phyloP scores from a whole-genome alignment of 1,140 invertebrate genomes.

The Zaprionus inermis region DNA sequence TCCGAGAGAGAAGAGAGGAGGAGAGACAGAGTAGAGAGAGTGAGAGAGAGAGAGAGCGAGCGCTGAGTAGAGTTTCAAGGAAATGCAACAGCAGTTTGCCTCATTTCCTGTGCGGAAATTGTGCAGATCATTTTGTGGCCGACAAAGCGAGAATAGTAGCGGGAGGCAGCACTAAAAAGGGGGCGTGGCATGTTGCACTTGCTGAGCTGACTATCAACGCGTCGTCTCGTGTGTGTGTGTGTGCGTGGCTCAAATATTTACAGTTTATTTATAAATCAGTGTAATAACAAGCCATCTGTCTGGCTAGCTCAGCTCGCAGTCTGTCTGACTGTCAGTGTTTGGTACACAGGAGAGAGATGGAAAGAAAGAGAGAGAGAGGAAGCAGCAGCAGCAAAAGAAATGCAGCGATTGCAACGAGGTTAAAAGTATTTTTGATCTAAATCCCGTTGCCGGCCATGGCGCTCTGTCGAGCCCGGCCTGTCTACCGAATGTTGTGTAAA shows the following conservation, averaged over 20 bases:
- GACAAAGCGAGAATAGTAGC: not conserved
- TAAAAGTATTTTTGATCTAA: conserved; percentile 34
- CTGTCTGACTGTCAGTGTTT: conserved; percentile 51
- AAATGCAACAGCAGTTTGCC: conserved; percentile 28
- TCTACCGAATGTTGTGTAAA: conserved; percentile 72
- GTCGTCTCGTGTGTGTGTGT: conserved; percentile 27
- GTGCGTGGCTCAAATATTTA: conserved; percentile 71
- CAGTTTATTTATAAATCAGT: conserved; percentile 82
- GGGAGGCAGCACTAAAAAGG: not conserved
- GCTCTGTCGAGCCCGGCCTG: conserved; percentile 64
- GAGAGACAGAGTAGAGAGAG: no score
- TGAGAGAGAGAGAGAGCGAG: no score
- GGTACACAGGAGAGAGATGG: not conserved
- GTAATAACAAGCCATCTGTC: conserved; percentile 78
- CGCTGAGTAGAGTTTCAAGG: not conserved
- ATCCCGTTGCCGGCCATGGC: conserved; percentile 16
- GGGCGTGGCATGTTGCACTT: conserved; percentile 29
- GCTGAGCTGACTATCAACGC: conserved; percentile 41
- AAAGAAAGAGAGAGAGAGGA: not conserved
- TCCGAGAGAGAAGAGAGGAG: no score
- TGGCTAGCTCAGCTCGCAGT: conserved; percentile 47
- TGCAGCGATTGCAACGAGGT: conserved; percentile 17
- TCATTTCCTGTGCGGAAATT: conserved; percentile 53
- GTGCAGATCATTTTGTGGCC: conserved; percentile 44
- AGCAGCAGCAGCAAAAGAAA: not conserved